Conservation (phyloP, 2,113 vertebrate species). For the Crotalus helleri region DNA sequence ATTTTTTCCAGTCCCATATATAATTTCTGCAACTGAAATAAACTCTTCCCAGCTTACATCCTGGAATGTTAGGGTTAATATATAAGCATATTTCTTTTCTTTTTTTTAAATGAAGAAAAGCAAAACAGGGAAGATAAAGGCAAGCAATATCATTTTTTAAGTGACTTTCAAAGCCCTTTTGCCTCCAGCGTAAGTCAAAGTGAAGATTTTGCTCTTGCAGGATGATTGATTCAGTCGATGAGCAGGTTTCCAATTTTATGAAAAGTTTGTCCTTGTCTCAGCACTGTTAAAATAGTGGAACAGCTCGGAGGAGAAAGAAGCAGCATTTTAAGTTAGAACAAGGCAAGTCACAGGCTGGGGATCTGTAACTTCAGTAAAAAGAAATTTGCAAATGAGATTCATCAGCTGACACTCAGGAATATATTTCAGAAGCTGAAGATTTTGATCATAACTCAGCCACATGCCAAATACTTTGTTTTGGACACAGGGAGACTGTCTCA, state of each 20-base stretch:
- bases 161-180: background rate
- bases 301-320: background rate
- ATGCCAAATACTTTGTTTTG: no score
- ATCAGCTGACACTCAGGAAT: background rate
- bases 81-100: background rate
- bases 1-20: background rate
- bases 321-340: background rate
- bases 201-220: background rate
- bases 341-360: background rate
- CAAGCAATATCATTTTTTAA: background rate
- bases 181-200: background rate
- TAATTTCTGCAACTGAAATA: background rate
- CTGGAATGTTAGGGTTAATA: background rate
- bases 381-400: background rate
- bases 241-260: background rate
- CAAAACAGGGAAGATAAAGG: background rate
- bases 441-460: background rate
- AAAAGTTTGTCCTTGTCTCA: constrained; percentile 1
- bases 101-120: background rate
- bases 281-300: background rate
- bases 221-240: background rate
- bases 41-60: background rate
- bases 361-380: no score
- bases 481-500: background rate
- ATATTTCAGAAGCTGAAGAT: background rate